Percentiles rank a stretch among this genome's conserved stretches.
Evolutionary conservation across 2,888 invertebrate species (phyloP).

Genomic region (Hirtodrosophila histrioides): DNA sequence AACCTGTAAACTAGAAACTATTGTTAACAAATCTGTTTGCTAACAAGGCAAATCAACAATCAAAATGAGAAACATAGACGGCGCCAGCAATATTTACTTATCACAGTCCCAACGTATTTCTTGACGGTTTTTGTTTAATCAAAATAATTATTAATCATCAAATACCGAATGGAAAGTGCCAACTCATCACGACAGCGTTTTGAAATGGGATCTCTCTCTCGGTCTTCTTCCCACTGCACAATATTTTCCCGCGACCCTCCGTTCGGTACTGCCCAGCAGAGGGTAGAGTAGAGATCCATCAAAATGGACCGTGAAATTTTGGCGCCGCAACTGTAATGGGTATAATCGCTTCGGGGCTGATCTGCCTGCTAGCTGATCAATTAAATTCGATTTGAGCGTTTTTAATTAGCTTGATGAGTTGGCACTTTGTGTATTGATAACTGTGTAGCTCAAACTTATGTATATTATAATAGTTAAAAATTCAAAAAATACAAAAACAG

Average conservation of each 20-base stretch:
- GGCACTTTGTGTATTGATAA: slow-evolving; percentile 60
- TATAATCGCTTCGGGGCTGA: slow-evolving; percentile 41
- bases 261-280: no score
- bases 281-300: slow-evolving; percentile 51
- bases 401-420: slow-evolving; percentile 83
- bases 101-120: slow-evolving; percentile 36
- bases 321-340: slow-evolving; percentile 66
- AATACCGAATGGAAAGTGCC: slow-evolving; percentile 61
- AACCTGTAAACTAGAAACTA: slow-evolving; percentile 38
- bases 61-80: slow-evolving; percentile 40
- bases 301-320: slow-evolving; percentile 70
- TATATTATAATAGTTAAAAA: not conserved
- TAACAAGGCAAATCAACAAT: slow-evolving; percentile 66
- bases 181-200: slow-evolving; percentile 61
- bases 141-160: slow-evolving; percentile 63
- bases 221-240: slow-evolving; percentile 15
- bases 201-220: slow-evolving; percentile 34
- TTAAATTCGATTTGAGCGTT: slow-evolving; percentile 83
- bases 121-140: slow-evolving; percentile 50
- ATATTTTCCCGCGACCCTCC: slow-evolving; percentile 20
- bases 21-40: slow-evolving; percentile 72
- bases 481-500: no score
- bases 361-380: slow-evolving; percentile 76
- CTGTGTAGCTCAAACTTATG: slow-evolving; percentile 2
- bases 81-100: slow-evolving; percentile 66